Base-by-base conservation (phyloP, 2,888 invertebrate species). In the Sphecodes monilicornis region DNA sequence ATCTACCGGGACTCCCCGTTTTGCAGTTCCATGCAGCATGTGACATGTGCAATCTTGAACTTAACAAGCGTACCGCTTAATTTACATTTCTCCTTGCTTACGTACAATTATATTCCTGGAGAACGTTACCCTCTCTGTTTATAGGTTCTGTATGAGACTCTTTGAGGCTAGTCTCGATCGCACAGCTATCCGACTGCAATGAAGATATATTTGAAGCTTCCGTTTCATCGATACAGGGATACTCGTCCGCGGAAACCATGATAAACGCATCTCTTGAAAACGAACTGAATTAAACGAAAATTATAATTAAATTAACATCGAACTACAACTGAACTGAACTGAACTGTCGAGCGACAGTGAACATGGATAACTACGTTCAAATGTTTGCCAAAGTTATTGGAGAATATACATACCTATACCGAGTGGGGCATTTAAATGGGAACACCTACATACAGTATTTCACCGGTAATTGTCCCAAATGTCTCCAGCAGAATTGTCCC, bases 171-270 rank as follows among this genome's bases (percentile, higher is more conserved):
- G 84, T 32, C 76, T 81, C 80, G 41, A 66, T 41, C 3, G 29
- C 72, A 26, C 85, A 89, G 76, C 75, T 89, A 64, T 93, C 93
- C 4, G 91, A 87, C 26, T 79, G 85, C 36, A 91, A 78, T 22
- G 92, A 92, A 11, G 90, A 90, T 77, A 86, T 60, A 76, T 93
- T 92, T 10, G 93, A 92, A 26, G 86, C 84, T 54, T 92, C 92
- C 11, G 92, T 90, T 22, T 86, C 84, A 41, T 92, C 93, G 0
- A 88, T 87, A 54, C 83, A 92, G 41, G 88, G 88, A 76, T 80
- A 90, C 64, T 90, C 91, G 18, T 90, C 90, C 54, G 88, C 91
- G 5, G 86, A 88, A 50, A 87, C 87, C 89, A 91, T 92, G 57
- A 86, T 81, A 41, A 80, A 82, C 60, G 22, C 85, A 84, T 87